A percentile compares a stretch with the other conserved stretches of the same genome.
phyloP scores from a whole-genome alignment of 2,797 vertebrate genomes.

The Oophaga sylvatica region DNA sequence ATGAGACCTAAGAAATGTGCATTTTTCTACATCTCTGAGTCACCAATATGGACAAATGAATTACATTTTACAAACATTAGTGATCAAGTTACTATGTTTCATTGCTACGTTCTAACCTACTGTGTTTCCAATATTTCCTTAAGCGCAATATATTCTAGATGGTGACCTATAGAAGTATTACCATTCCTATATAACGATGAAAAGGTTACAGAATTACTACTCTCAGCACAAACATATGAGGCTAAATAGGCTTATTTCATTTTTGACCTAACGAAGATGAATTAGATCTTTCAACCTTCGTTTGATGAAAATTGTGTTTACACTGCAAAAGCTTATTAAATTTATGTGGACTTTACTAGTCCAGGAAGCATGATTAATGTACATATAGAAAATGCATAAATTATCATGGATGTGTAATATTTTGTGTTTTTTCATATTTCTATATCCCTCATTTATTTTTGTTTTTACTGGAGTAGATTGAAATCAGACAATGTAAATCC shows the following conservation, averaged over 20 bases:
- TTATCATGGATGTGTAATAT: not conserved
- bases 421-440: not conserved
- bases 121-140: constrained; percentile 7
- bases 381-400: not conserved
- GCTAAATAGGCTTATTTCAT: constrained; percentile 16
- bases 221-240: constrained; percentile 20
- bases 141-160: not conserved
- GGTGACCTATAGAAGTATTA: not conserved
- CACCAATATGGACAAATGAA: not conserved
- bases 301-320: constrained; percentile 35
- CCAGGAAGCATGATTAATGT: constrained; percentile 27
- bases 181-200: not conserved
- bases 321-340: constrained; percentile 27
- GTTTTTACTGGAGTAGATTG: not conserved
- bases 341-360: constrained; percentile 18
- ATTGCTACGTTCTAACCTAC: not conserved
- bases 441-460: not conserved
- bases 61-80: constrained; percentile 3
- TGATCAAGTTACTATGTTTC: constrained; percentile 16
- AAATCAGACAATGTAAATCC: not conserved
- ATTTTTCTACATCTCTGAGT: not conserved
- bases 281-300: constrained; percentile 27
- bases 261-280: constrained; percentile 42
- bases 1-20: not conserved
- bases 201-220: constrained; percentile 19